A percentile compares a stretch with the other conserved stretches of the same genome.
Evolutionary conservation across 1,140 invertebrate species (phyloP).

Genomic region (Chelonus insularis): DNA sequence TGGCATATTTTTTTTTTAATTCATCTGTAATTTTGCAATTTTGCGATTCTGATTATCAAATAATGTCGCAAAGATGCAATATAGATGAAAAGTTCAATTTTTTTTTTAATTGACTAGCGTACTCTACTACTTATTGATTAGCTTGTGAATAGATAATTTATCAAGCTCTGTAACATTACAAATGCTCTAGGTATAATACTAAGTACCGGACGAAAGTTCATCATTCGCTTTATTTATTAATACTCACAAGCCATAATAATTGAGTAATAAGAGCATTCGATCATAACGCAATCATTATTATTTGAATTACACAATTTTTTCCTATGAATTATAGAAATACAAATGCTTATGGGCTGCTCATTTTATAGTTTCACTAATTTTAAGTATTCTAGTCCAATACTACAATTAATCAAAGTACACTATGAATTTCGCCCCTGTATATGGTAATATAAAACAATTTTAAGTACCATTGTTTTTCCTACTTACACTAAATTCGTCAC

Average conservation of each 20-base stretch:
- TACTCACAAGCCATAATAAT: too few species aligned
- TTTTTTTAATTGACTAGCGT: conserved; percentile 55
- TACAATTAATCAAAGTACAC: conserved; percentile 25
- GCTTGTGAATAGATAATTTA: conserved; percentile 15
- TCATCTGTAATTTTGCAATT: conserved; percentile 5
- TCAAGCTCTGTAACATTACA: conserved; percentile 9
- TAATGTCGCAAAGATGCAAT: too few species aligned
- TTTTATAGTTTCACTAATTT: too few species aligned
- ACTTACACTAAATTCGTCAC: conserved; percentile 25
- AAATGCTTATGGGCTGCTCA: too few species aligned
- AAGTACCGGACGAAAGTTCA: neutral
- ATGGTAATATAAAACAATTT: neutral
- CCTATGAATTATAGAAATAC: too few species aligned
- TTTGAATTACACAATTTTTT: too few species aligned
- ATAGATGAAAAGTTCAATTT: conserved; percentile 32
- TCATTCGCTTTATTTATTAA: conserved; percentile 1
- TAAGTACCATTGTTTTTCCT: conserved; percentile 18
- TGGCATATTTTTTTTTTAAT: conserved; percentile 26
- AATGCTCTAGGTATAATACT: conserved; percentile 18
- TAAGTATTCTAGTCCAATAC: too few species aligned
- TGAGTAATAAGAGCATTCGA: too few species aligned
- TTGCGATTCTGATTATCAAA: neutral
- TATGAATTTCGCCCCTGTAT: neutral
- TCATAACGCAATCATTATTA: too few species aligned
- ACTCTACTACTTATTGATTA: conserved; percentile 29